Evolutionary conservation across 2,888 invertebrate genomes (phyloP).

Genomic region (Pyrgus malvae): DNA sequence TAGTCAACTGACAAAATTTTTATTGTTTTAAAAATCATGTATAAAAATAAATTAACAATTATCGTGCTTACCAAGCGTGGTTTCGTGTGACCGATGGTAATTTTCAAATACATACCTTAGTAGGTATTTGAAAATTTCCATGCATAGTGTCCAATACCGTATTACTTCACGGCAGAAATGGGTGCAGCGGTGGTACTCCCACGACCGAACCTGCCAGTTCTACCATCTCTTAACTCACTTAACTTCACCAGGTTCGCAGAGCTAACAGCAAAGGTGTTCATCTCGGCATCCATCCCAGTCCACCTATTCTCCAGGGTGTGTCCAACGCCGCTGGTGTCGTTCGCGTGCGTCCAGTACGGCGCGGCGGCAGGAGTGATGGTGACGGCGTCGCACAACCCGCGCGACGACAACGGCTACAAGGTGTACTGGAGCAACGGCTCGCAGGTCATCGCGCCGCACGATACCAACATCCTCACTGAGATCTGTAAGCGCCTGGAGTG

Average conservation of each 20-base stretch:
- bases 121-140: no score
- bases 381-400: conserved; percentile 98
- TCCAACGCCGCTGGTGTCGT: conserved; percentile 97
- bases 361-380: conserved; percentile 95
- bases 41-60: no score
- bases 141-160: no score
- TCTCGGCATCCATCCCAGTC: conserved; percentile 88
- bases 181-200: no score
- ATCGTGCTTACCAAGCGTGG: no score
- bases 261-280: conserved; percentile 91
- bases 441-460: conserved; percentile 96
- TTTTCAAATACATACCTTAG: no score
- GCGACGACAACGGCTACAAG: conserved; percentile 98
- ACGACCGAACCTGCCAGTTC: no score
- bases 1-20: no score
- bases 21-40: no score
- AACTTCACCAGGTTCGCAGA: conserved; percentile 94
- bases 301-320: conserved; percentile 90
- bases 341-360: conserved; percentile 86
- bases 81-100: no score
- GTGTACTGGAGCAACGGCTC: conserved; percentile 98
- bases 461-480: conserved; percentile 90
- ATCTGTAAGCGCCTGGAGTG: conserved; percentile 88
- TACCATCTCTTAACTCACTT: no score
- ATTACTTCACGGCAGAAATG: no score